phyloP scores from a whole-genome alignment of 2,888 invertebrate genomes.

The Lasius fuliginosus region DNA sequence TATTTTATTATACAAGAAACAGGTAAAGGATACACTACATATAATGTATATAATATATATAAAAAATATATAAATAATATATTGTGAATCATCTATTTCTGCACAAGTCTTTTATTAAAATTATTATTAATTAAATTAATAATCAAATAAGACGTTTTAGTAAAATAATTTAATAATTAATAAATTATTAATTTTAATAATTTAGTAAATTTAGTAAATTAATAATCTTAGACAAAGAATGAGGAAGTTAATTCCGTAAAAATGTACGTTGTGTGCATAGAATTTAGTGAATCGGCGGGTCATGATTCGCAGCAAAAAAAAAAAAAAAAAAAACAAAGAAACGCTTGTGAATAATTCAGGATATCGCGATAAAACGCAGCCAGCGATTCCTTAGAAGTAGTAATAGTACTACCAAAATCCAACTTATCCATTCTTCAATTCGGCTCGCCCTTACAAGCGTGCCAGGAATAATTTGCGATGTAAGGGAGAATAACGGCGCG shows the following conservation, averaged over 20 bases:
- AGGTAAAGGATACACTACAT: neutral
- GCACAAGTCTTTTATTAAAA: neutral
- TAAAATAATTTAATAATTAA: too few relatives aligned
- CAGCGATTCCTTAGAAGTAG: slow-evolving; percentile 49
- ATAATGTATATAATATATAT: too few relatives aligned
- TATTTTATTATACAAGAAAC: neutral
- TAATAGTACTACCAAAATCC: slow-evolving; percentile 62
- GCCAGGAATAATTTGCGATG: slow-evolving; percentile 59
- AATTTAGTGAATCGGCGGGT: neutral
- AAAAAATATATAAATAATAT: too few relatives aligned
- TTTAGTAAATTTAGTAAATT: neutral
- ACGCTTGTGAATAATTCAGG: slow-evolving; percentile 70
- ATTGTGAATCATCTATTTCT: neutral
- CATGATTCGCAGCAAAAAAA: slow-evolving; percentile 17
- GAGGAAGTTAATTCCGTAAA: neutral
- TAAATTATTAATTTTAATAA: too few relatives aligned
- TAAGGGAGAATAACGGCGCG: slow-evolving; percentile 42
- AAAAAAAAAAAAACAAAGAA: slow-evolving; percentile 53
- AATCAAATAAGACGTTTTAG: neutral
- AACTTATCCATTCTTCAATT: slow-evolving; percentile 56
- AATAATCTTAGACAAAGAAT: neutral
- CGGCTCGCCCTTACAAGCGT: slow-evolving; percentile 51
- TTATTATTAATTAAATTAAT: neutral
- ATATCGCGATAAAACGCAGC: slow-evolving; percentile 29
- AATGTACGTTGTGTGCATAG: neutral